phyloP scores from a whole-genome alignment of 2,888 invertebrate species.

The Blastobasis adustella region DNA sequence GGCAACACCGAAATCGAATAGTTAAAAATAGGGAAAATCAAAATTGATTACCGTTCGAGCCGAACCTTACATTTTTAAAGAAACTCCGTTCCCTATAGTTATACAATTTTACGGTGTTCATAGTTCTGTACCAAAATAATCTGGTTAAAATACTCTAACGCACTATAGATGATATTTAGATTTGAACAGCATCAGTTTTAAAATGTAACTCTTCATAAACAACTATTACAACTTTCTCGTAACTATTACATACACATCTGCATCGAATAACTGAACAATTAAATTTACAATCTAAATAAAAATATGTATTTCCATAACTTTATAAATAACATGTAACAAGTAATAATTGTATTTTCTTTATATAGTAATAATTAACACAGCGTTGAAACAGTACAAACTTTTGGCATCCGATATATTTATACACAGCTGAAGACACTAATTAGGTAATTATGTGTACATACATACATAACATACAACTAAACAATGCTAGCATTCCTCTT shows the following conservation, averaged over 20 bases:
- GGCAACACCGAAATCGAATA: too few relatives aligned
- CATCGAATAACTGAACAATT: conserved; percentile 13
- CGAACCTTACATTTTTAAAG: too few relatives aligned
- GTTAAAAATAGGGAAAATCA: too few relatives aligned
- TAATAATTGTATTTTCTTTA: conserved; percentile 19
- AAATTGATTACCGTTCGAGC: too few relatives aligned
- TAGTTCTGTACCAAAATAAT: conserved; percentile 45
- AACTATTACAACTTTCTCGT: conserved; percentile 6
- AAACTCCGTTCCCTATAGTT: too few relatives aligned
- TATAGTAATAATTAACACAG: conserved; percentile 24
- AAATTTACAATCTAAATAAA: conserved; percentile 19
- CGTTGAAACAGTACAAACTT: conserved; percentile 37
- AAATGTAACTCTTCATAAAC: conserved; percentile 8
- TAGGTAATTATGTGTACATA: conserved; percentile 10
- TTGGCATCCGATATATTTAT: conserved; percentile 47
- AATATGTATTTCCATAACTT: conserved; percentile 27
- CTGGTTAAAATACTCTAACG: conserved; percentile 39
- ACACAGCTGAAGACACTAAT: conserved; percentile 26
- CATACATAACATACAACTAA: conserved; percentile 21
- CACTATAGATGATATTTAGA: conserved; percentile 23
- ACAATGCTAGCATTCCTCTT: conserved; percentile 44
- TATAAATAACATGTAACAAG: conserved; percentile 29
- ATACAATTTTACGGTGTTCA: too few relatives aligned
- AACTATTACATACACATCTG: conserved; percentile 14
- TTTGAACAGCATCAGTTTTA: conserved; percentile 27